Evolutionary conservation across 2,888 invertebrate species (phyloP).

Genomic region (Abrostola tripartita): DNA sequence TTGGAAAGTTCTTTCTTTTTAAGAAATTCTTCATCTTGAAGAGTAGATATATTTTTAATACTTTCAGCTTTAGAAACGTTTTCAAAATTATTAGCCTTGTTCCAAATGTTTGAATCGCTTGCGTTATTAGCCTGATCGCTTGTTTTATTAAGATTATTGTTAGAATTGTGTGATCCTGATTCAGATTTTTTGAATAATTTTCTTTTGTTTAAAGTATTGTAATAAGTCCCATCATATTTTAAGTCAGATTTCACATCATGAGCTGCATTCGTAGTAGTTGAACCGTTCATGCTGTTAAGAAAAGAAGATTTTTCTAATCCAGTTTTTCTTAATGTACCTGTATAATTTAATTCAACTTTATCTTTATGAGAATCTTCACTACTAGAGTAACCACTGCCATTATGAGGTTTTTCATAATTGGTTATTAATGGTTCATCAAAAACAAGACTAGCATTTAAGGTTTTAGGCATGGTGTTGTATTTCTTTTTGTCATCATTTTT

Average conservation of each 20-base stretch:
- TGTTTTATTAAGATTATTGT: constrained; percentile 57
- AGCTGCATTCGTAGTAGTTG: constrained; percentile 54
- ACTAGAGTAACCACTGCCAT: constrained; percentile 71
- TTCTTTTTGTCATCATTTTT: constrained; percentile 61
- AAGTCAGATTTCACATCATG: constrained; percentile 68
- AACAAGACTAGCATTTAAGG: constrained; percentile 55
- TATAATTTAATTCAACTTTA: constrained; percentile 68
- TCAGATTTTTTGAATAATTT: constrained; percentile 79
- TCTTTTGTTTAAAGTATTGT: constrained; percentile 79
- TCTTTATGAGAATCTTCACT: constrained; percentile 74
- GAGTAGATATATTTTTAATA: constrained; percentile 38
- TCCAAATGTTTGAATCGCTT: constrained; percentile 55
- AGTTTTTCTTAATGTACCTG: constrained; percentile 70
- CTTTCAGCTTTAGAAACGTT: constrained; percentile 46
- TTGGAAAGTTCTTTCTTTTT: constrained; percentile 67
- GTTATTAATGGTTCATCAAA: constrained; percentile 56
- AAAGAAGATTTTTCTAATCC: constrained; percentile 71
- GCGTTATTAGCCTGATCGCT: constrained; percentile 63
- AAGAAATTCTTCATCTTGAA: constrained; percentile 62
- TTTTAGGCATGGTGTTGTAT: constrained; percentile 67
- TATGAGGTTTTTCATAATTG: constrained; percentile 66
- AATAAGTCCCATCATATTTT: constrained; percentile 69
- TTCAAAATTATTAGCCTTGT: constrained; percentile 60
- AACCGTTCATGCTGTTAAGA: constrained; percentile 68
- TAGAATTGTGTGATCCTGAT: constrained; percentile 55